Base-by-base conservation (phyloP, 2,797 vertebrate genomes). In the Eulemur albifrons region DNA sequence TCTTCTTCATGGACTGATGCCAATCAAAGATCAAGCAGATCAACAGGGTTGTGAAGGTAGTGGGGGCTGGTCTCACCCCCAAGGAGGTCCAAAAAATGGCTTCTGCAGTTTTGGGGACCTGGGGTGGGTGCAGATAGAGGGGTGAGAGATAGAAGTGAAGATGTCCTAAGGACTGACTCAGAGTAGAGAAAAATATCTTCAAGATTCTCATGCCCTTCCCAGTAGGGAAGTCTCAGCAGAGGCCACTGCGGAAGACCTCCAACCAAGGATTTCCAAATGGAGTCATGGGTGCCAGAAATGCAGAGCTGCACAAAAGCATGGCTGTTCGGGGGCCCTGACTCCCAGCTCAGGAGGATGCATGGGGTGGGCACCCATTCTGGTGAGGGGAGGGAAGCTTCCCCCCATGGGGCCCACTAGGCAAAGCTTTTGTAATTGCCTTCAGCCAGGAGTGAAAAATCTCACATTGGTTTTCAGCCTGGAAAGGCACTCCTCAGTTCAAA, bases 321-420 rank as follows among this genome's bases (percentile, higher is more conserved):
- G n/a, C 48, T 4, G 1, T 8, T 27, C 15, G 1, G n/a, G 32
- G 35, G 32, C 50, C n/a, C 23, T 30, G 48, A 30, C 23, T 27
- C 45, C 25, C 48, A 13, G 2, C 65, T 27, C 15, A 70, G 38
- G 18, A 70, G 15, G 38, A 17, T 3, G 17, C 15, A 3, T 4
- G 0, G 6, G 5, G 23, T 7, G 10, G 40, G 9, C 25, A 13
- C n/a, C 48, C 0, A 1, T 50, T n/a, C 20, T 77, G 48, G 3
- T 7, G 1, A 14, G 20, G 20, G 21, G 6, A 77, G 20, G 32
- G 48, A 20, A n/a, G 45, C 10, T 21, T 76, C 30, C 21, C 18
- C 30, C 11, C 38, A 0, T 50, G 30, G 20, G 18, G 30, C 45
- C 45, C 30, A n/a, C 2, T 1, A 50, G 73, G 32, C 10, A n/a